Evolutionary conservation across 2,888 invertebrate genomes (phyloP), one percentile per base, ranked within the genome.

Genomic region (Caenorhabditis drosophilae): DNA sequence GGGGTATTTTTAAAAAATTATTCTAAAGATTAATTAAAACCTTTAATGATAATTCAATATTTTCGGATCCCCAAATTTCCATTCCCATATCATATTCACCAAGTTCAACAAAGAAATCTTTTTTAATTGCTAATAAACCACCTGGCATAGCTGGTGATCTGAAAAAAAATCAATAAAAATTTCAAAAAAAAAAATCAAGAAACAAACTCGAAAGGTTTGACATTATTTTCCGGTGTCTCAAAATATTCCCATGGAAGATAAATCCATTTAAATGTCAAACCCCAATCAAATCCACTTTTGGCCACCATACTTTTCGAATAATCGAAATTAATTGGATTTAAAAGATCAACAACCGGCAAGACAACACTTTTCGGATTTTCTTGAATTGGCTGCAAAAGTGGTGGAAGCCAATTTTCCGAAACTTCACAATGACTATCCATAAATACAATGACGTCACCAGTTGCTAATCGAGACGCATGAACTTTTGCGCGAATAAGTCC

Each of bases 21-120:
- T 7, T 38, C n/a, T n/a, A n/a, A n/a, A n/a, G n/a, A 40, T 18
- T 9, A 47, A n/a, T n/a, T n/a, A n/a, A n/a, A n/a, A n/a, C 58
- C 31, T 58, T 63, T 31, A 66, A 18, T 2, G 66, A 66, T 2
- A 66, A 27, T 16, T 66, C 66, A 40, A 66, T 66, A 25, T 66
- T 93, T 86, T 94, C 93, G 48, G 92, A 93, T 50, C 97, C 98
- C 97, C 97, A 98, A 82, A 98, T 97, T 85, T 98, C 96, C 97
- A 98, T 97, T 78, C 97, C 97, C 86, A 94, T 90, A 85, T 98
- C 98, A 85, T 98, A 98, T 53, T 95, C 91, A 52, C 98, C 98
- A 68, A 98, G 88, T 87, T 95, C 92, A 86, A 95, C 93, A 88
- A 98, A 98, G 86, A 94, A 98, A 23, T 94, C 92, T 83, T 90